These are phyloP conservation scores for Mimumesa dahlbomi DNA, from an alignment of 2,888 invertebrate species.

Conservation along the genomic window DNA sequence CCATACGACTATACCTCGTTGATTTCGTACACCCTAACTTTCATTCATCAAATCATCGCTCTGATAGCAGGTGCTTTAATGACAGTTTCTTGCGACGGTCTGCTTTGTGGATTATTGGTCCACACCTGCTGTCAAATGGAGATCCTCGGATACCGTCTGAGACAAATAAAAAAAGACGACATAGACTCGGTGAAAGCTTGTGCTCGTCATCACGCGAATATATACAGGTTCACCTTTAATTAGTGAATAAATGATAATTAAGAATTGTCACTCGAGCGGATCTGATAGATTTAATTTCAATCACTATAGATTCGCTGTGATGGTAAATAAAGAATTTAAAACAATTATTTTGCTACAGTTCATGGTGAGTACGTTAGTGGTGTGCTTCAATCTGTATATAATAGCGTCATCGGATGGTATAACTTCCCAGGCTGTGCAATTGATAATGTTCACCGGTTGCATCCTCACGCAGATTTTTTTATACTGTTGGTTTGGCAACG, in stretches of 20 bases:
- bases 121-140: slow-evolving; percentile 65
- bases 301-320: slow-evolving; percentile 22
- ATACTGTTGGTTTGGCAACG: slow-evolving; percentile 70
- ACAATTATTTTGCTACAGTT: slow-evolving; percentile 37
- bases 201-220: slow-evolving; percentile 34
- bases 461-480: slow-evolving; percentile 62
- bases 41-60: slow-evolving; percentile 39
- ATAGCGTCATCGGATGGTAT: neutral
- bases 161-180: neutral
- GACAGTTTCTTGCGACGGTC: slow-evolving; percentile 59
- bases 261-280: too few relatives aligned
- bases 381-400: slow-evolving; percentile 42
- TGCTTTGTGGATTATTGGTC: slow-evolving; percentile 57
- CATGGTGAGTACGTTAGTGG: slow-evolving; percentile 9
- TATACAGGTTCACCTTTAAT: slow-evolving; percentile 49
- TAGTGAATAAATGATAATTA: too few relatives aligned
- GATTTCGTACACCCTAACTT: slow-evolving; percentile 15
- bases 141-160: slow-evolving; percentile 47
- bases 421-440: neutral
- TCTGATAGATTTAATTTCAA: neutral
- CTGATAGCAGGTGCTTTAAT: slow-evolving; percentile 24
- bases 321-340: slow-evolving; percentile 28
- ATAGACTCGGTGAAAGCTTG: slow-evolving; percentile 12
- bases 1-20: slow-evolving; percentile 40
- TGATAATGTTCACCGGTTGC: slow-evolving; percentile 10